phyloP scores from a whole-genome alignment of 2,797 vertebrate species.

The Hipposideros larvatus region DNA sequence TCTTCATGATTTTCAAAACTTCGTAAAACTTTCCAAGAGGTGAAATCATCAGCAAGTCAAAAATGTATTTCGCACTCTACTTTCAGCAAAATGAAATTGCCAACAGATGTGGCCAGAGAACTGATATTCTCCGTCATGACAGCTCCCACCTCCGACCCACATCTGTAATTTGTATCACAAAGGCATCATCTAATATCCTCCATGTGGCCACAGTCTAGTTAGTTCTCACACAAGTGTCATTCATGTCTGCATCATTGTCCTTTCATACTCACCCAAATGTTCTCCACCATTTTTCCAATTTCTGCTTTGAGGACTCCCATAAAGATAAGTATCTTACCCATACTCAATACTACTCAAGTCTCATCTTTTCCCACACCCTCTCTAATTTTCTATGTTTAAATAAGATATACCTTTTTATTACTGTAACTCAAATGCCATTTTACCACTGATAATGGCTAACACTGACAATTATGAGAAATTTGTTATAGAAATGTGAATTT shows the following conservation, averaged over 20 bases:
- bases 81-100: background rate
- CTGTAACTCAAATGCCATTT: background rate
- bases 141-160: background rate
- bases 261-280: slow-evolving; percentile 15
- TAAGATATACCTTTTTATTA: slow-evolving; percentile 20
- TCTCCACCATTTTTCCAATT: background rate
- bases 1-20: slow-evolving; percentile 40
- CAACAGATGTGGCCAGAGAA: background rate
- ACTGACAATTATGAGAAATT: background rate
- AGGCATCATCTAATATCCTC: background rate
- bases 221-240: background rate
- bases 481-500: slow-evolving; percentile 9
- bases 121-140: background rate
- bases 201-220: background rate
- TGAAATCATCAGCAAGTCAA: slow-evolving; percentile 17
- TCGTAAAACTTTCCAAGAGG: slow-evolving; percentile 34
- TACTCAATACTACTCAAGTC: background rate
- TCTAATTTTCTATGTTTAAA: slow-evolving; percentile 51
- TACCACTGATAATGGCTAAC: background rate
- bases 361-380: background rate
- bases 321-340: background rate
- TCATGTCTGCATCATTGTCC: background rate
- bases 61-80: background rate
- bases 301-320: background rate
- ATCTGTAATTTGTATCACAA: background rate